Evolutionary conservation across 2,113 vertebrate genomes (phyloP).

Genomic region (Tachycineta bicolor): DNA sequence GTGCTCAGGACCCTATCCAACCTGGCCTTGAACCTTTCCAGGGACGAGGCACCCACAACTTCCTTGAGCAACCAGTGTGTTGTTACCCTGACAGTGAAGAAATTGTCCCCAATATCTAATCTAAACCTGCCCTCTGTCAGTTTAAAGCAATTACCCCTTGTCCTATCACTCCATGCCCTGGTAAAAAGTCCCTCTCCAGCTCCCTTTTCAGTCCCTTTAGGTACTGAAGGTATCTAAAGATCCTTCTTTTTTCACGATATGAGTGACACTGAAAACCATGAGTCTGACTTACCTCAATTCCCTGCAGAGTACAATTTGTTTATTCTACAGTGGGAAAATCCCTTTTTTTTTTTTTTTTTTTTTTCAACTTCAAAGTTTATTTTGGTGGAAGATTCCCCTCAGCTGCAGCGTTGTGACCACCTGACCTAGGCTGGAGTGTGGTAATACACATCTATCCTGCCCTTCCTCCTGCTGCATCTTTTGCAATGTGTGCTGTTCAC

Average conservation of each 20-base stretch:
- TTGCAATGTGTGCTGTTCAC: conserved; percentile 2
- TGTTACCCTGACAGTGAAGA: neutral
- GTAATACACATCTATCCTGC: neutral
- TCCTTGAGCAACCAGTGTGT: neutral
- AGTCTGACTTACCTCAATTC: neutral
- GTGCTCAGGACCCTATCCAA: neutral
- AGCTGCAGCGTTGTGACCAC: neutral
- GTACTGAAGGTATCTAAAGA: neutral
- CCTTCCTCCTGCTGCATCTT: conserved; percentile 2
- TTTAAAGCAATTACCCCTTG: neutral
- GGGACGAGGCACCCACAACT: neutral
- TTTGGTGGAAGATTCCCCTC: conserved; percentile 14
- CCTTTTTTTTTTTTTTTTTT: neutral
- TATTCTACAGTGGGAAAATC: conserved; percentile 3
- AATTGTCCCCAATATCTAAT: neutral
- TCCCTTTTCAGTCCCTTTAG: neutral
- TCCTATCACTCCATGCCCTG: neutral
- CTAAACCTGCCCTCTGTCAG: neutral
- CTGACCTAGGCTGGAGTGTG: neutral
- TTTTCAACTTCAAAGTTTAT: neutral
- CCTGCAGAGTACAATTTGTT: neutral
- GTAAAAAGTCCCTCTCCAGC: neutral
- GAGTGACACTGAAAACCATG: neutral
- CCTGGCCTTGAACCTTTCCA: neutral
- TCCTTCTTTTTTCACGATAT: neutral